Evolutionary conservation across 1,140 invertebrate genomes (phyloP).

Genomic region (Elysia chlorotica): DNA sequence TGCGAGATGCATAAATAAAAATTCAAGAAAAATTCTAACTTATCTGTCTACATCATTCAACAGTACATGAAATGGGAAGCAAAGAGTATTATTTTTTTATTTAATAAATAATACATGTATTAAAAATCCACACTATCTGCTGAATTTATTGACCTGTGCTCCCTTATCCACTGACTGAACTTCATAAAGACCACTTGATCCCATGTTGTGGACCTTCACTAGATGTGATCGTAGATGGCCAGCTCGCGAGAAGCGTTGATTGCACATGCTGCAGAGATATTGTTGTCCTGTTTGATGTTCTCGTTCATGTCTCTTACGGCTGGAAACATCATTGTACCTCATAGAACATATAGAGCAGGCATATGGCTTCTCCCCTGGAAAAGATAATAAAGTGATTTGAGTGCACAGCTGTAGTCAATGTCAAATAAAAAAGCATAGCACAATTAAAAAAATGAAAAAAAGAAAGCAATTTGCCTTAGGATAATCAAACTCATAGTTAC

Average conservation of each 20-base stretch:
- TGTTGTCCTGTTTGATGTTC: conserved; percentile 60
- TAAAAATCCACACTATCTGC: too few species aligned
- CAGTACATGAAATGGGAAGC: too few species aligned
- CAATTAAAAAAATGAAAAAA: too few species aligned
- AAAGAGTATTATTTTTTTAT: too few species aligned
- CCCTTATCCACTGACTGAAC: conserved; percentile 3
- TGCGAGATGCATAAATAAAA: too few species aligned
- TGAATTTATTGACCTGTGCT: too few species aligned
- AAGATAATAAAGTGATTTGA: conserved; percentile 2
- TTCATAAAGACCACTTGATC: neutral
- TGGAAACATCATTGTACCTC: conserved; percentile 46
- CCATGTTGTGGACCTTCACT: conserved; percentile 31
- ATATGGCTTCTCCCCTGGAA: conserved; percentile 87
- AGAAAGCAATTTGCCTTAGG: too few species aligned
- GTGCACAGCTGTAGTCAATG: neutral
- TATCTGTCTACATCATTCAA: too few species aligned
- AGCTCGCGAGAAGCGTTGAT: conserved; percentile 42
- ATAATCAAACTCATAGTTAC: too few species aligned
- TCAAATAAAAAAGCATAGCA: neutral
- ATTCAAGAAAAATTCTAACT: too few species aligned
- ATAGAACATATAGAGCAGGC: conserved; percentile 90
- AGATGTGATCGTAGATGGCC: conserved; percentile 44
- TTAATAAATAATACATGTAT: too few species aligned
- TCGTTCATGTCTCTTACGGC: conserved; percentile 61
- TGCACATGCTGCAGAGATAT: conserved; percentile 51